These are phyloP conservation scores for Bryconaethiops microstoma DNA, from an alignment of 2,797 vertebrate genomes.

Conservation along the genomic window DNA sequence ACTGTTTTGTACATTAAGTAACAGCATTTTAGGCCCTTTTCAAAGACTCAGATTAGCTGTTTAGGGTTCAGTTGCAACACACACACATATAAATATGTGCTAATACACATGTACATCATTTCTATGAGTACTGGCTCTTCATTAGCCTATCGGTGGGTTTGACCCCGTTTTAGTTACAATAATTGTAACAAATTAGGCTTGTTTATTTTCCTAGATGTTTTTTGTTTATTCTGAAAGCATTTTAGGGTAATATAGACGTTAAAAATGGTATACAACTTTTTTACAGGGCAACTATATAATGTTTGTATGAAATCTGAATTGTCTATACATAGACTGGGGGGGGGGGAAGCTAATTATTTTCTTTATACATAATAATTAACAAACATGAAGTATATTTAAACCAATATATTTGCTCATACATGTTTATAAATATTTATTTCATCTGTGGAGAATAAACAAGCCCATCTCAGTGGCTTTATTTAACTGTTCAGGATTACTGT, in stretches of 20 bases:
- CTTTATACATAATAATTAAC: no score
- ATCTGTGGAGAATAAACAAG: constrained; percentile 10
- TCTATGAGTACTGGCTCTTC: not conserved
- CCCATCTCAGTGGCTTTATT: not conserved
- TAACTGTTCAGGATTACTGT: not conserved
- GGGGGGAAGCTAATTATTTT: no score
- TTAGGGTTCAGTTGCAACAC: not conserved
- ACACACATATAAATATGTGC: no score
- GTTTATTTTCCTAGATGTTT: not conserved
- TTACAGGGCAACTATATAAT: not conserved
- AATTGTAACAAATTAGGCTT: constrained; percentile 6
- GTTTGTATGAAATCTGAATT: not conserved
- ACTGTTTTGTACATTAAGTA: no score
- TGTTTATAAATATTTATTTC: not conserved
- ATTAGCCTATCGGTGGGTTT: not conserved
- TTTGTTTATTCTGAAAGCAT: not conserved
- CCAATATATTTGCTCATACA: no score
- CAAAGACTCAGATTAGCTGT: not conserved
- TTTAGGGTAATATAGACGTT: not conserved
- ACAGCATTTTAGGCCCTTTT: not conserved
- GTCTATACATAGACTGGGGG: no score
- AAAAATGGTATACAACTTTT: not conserved
- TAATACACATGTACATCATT: no score
- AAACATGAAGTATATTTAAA: no score
- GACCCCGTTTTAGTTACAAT: not conserved